These are phyloP conservation scores for Brachyptera risi DNA, from an alignment of 2,888 invertebrate species.

Conservation along the genomic window DNA sequence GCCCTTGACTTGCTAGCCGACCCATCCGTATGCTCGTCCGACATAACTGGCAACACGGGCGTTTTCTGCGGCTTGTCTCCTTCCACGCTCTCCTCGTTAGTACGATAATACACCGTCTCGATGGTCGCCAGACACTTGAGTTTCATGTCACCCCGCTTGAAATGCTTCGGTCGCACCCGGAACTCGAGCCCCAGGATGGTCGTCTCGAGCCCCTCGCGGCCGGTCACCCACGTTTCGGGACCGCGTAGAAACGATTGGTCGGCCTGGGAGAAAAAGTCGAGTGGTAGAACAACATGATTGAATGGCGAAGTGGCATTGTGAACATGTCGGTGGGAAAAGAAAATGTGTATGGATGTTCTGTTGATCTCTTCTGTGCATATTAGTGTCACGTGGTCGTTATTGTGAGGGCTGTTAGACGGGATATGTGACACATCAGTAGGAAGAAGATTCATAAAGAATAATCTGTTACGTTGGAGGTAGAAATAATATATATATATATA, in stretches of 20 bases:
- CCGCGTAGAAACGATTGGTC: slow-evolving; percentile 51
- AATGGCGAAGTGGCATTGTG: no score
- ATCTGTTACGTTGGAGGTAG: no score
- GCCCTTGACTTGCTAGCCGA: slow-evolving; percentile 57
- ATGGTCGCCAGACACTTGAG: slow-evolving; percentile 86
- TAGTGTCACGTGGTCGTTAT: no score
- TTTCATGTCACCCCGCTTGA: slow-evolving; percentile 76
- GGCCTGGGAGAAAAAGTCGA: slow-evolving; percentile 43
- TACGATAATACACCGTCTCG: slow-evolving; percentile 80
- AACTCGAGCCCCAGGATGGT: slow-evolving; percentile 75
- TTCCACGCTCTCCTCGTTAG: slow-evolving; percentile 84
- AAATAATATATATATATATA: no score
- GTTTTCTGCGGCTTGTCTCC: slow-evolving; percentile 66
- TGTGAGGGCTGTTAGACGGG: no score
- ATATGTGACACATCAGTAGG: no score
- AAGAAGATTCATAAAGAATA: no score
- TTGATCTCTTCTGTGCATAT: no score
- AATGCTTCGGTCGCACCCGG: slow-evolving; percentile 74
- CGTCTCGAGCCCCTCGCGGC: slow-evolving; percentile 68
- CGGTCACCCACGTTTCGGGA: slow-evolving; percentile 50
- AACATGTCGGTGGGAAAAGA: no score
- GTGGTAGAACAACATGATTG: no score
- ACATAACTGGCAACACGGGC: slow-evolving; percentile 53
- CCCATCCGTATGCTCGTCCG: slow-evolving; percentile 62
- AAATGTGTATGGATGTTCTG: no score